phyloP scores from a whole-genome alignment of 1,140 invertebrate genomes.

The Drosophila melanogaster region DNA sequence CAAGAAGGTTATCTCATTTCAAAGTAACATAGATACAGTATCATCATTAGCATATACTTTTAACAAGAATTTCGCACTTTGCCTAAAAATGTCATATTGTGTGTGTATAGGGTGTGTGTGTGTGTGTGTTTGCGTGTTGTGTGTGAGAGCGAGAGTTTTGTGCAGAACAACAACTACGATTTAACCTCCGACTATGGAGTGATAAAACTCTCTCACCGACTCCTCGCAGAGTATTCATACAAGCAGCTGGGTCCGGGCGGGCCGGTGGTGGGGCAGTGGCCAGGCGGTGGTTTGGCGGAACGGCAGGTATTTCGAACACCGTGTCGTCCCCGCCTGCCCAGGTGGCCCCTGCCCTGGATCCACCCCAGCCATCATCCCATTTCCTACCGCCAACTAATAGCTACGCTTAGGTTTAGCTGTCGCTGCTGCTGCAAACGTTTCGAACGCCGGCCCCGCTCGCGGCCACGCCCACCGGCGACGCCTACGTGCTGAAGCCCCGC shows the following conservation, averaged over 20 bases:
- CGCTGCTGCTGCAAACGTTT: slow-evolving; percentile 67
- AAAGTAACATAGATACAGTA: slow-evolving; percentile 73
- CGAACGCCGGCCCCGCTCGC: slow-evolving; percentile 56
- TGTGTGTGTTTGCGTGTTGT: slow-evolving; percentile 40
- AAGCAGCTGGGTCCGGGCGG: slow-evolving; percentile 41
- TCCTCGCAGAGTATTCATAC: slow-evolving; percentile 79
- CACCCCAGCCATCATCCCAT: slow-evolving; percentile 11
- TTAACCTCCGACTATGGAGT: slow-evolving; percentile 80
- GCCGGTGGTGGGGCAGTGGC: slow-evolving; percentile 1
- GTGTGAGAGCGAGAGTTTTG: slow-evolving; percentile 76
- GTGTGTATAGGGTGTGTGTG: slow-evolving; percentile 11
- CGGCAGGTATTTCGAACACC: slow-evolving; percentile 62
- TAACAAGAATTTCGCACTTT: slow-evolving; percentile 70
- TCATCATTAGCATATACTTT: slow-evolving; percentile 67
- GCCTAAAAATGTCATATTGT: slow-evolving; percentile 47
- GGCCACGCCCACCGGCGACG: slow-evolving; percentile 42
- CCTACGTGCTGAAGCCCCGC: slow-evolving; percentile 77
- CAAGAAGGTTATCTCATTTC: slow-evolving; percentile 62
- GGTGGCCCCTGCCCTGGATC: slow-evolving; percentile 2
- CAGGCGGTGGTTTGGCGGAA: slow-evolving; percentile 9
- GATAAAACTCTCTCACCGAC: slow-evolving; percentile 83
- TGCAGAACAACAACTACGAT: slow-evolving; percentile 81
- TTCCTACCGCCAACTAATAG: slow-evolving; percentile 69
- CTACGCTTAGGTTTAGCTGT: slow-evolving; percentile 78
- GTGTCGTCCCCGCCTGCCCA: slow-evolving; percentile 29